These are phyloP conservation scores for Apocheima hispidaria DNA, from an alignment of 2,888 invertebrate species.

Conservation along the genomic window DNA sequence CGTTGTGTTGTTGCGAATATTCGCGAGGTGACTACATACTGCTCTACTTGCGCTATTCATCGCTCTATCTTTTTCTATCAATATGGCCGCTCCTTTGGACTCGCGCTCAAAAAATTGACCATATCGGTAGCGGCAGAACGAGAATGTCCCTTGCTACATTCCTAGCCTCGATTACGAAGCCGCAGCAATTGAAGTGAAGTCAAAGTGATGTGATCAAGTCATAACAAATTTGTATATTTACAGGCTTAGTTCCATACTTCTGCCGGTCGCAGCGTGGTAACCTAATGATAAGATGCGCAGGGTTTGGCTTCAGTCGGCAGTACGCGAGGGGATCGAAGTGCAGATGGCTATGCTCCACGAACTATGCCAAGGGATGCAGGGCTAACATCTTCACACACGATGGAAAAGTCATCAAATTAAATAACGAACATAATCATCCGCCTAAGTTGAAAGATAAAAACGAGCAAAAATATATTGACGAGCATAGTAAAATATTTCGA, in stretches of 20 bases:
- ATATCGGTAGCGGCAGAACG: no score
- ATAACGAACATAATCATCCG: conserved; percentile 34
- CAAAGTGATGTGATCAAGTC: not conserved
- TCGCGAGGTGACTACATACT: no score
- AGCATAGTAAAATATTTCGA: not conserved
- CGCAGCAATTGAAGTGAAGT: no score
- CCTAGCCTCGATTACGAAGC: no score
- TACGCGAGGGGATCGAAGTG: conserved; percentile 19
- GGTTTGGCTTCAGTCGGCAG: conserved; percentile 17
- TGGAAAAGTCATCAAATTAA: conserved; percentile 28
- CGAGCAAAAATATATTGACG: no score
- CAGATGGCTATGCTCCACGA: conserved; percentile 30
- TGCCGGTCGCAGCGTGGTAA: conserved; percentile 23
- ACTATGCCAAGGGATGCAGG: conserved; percentile 27
- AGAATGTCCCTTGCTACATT: no score
- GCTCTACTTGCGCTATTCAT: no score
- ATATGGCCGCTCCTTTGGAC: no score
- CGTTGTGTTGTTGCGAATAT: no score
- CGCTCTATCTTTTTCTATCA: no score
- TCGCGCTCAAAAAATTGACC: no score
- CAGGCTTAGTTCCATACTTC: conserved; percentile 10
- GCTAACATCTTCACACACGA: conserved; percentile 35
- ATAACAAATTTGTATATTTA: not conserved
- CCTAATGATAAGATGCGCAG: conserved; percentile 27
- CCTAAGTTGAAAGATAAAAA: conserved; percentile 2